These are phyloP conservation scores for Cylindroiulus punctatus DNA, from an alignment of 2,888 invertebrate species.

Conservation along the genomic window DNA sequence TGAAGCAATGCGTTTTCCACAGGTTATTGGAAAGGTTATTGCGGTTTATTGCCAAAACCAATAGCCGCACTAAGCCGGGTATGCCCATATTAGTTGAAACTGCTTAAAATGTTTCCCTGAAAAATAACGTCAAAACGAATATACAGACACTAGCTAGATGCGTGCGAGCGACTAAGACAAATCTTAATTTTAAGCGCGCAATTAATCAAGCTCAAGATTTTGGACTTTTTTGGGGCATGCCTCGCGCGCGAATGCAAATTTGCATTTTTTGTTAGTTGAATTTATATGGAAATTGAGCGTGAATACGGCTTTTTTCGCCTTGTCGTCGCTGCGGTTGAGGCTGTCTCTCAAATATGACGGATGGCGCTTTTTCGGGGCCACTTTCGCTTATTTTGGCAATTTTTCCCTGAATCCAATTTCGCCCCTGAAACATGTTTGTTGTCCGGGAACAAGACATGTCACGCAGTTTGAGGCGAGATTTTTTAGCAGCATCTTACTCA, in stretches of 20 bases:
- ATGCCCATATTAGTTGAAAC: no score
- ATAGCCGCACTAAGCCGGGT: no score
- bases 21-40: no score
- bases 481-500: slow-evolving; percentile 14
- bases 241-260: background rate
- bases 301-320: background rate
- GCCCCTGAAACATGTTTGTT: background rate
- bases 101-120: no score
- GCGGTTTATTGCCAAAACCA: no score
- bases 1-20: no score
- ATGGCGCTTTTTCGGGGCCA: background rate
- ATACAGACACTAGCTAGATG: no score
- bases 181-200: slow-evolving; percentile 1
- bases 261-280: slow-evolving; percentile 6
- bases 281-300: slow-evolving; percentile 22
- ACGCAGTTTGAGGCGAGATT: slow-evolving; percentile 19
- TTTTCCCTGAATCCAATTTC: slow-evolving; percentile 35
- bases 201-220: slow-evolving; percentile 35
- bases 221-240: background rate
- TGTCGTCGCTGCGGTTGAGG: background rate
- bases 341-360: slow-evolving; percentile 26
- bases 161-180: background rate
- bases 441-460: slow-evolving; percentile 5
- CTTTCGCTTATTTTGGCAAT: slow-evolving; percentile 20
- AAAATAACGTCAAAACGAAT: no score